Conservation (phyloP, 1,140 invertebrate species). For the Carcinoscorpius rotundicauda region DNA sequence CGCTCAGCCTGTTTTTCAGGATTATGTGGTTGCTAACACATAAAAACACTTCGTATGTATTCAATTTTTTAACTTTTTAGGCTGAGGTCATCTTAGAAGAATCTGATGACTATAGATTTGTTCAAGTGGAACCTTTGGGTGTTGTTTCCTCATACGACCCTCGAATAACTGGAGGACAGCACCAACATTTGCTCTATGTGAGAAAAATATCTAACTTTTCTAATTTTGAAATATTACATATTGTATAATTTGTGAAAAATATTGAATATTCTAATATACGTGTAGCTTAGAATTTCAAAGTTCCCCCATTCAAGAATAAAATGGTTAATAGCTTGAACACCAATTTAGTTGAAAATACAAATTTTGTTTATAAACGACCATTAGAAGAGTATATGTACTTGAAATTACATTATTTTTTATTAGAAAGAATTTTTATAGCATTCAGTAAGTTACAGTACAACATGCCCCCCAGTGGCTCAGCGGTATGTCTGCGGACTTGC, state of each 20-base stretch:
- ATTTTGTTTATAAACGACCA: too few species aligned
- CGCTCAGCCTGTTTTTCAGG: not conserved
- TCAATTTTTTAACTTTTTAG: conserved; percentile 6
- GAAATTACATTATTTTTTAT: too few species aligned
- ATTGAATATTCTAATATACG: too few species aligned
- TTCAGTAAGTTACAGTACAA: too few species aligned
- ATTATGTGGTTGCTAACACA: not conserved
- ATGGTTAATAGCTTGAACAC: too few species aligned
- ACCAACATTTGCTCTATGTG: conserved; percentile 41
- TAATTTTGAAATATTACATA: not conserved
- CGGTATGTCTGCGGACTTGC: too few species aligned
- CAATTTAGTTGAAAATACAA: too few species aligned
- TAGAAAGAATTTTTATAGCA: too few species aligned
- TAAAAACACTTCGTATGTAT: not conserved
- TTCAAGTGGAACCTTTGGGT: conserved; percentile 42
- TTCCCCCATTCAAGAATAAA: too few species aligned
- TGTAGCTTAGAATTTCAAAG: too few species aligned
- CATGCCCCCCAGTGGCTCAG: too few species aligned
- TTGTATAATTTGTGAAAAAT: not conserved
- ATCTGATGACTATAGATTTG: conserved; percentile 41
- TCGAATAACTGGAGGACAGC: conserved; percentile 31
- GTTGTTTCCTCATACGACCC: conserved; percentile 40
- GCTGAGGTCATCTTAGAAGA: conserved; percentile 35
- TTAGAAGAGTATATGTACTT: too few species aligned
- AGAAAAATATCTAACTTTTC: conserved; percentile 15